Conservation (phyloP, 2,797 vertebrate species). For the Eurystomus glaucurus region DNA sequence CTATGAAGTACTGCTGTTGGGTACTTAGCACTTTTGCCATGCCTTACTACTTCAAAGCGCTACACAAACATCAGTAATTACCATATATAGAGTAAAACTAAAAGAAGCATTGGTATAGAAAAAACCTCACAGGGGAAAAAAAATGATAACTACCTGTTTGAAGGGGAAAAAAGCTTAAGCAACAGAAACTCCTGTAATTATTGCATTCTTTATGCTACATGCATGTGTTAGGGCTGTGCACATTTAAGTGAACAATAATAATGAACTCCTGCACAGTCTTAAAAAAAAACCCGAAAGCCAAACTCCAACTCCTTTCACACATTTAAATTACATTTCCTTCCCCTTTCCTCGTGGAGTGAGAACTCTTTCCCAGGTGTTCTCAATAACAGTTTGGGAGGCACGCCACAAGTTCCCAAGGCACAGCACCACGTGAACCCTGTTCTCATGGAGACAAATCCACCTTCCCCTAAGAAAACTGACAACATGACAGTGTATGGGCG, state of each 20-base stretch:
- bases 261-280: neutral
- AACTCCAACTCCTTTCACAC: neutral
- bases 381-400: constrained; percentile 55
- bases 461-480: constrained; percentile 21
- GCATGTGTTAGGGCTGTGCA: neutral
- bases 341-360: constrained; percentile 7
- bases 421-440: neutral
- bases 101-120: neutral
- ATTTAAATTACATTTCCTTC: constrained; percentile 12
- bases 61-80: constrained; percentile 58
- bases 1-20: constrained; percentile 45
- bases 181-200: neutral
- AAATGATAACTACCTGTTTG: neutral
- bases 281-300: neutral
- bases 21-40: neutral
- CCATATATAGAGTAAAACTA: constrained; percentile 44
- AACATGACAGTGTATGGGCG: neutral
- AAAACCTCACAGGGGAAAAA: neutral
- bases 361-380: constrained; percentile 64
- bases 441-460: constrained; percentile 52
- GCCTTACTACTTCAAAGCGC: constrained; percentile 61
- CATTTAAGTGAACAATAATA: neutral
- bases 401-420: constrained; percentile 51
- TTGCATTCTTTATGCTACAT: neutral
- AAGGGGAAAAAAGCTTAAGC: neutral